Evolutionary conservation across 2,113 vertebrate genomes (phyloP).

Genomic region (Oreochromis spilurus): DNA sequence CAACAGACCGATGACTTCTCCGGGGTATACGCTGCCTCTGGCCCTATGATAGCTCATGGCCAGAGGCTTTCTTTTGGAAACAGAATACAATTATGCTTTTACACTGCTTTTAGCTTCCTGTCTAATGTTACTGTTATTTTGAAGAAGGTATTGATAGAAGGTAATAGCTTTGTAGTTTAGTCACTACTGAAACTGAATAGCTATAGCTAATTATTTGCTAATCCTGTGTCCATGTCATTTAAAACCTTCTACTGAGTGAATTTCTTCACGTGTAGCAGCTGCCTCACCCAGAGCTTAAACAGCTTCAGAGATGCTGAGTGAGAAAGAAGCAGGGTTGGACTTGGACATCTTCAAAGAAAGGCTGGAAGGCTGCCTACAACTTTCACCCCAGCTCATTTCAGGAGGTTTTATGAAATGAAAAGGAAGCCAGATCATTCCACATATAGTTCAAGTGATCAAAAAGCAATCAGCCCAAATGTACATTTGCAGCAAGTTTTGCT

Average conservation of each 20-base stretch:
- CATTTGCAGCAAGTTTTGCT: not conserved
- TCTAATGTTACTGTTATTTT: not conserved
- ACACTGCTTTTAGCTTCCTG: not conserved
- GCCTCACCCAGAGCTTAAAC: not conserved
- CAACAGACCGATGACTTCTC: not conserved
- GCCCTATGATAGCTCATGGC: not conserved
- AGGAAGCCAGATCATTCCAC: not conserved
- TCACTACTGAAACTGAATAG: not conserved
- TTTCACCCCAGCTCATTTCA: not conserved
- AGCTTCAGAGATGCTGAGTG: not conserved
- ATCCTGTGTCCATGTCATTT: not conserved
- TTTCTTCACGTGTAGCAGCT: not conserved
- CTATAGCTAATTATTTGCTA: not conserved
- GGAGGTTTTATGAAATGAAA: not conserved
- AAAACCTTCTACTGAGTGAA: not conserved
- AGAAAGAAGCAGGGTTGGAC: not conserved
- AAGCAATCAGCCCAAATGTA: not conserved
- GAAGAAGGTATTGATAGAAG: not conserved
- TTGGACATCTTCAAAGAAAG: not conserved
- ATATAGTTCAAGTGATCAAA: not conserved
- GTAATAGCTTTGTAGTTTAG: not conserved
- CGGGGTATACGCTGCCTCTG: not conserved
- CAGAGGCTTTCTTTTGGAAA: not conserved
- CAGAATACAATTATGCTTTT: not conserved
- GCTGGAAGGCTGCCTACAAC: not conserved